A percentile compares a stretch with the other conserved stretches of the same genome.
These are phyloP conservation scores for Ptychochromis oligacanthus DNA, from an alignment of 2,113 vertebrate species.

Conservation along the genomic window DNA sequence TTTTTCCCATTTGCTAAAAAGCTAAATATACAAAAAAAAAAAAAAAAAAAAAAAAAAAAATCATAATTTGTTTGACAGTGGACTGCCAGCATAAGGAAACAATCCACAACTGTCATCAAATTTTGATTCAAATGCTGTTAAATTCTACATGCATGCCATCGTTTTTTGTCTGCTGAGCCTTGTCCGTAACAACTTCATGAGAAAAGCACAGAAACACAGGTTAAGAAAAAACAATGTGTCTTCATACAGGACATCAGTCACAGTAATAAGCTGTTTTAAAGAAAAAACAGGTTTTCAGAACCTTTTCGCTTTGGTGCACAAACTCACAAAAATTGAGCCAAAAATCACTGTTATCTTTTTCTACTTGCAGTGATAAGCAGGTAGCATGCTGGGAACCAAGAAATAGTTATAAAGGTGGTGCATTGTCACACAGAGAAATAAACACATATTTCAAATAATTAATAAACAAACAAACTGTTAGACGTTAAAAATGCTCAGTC, in stretches of 20 bases:
- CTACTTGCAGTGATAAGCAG: background rate
- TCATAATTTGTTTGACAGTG: background rate
- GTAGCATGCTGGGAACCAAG: background rate
- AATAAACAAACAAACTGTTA: background rate
- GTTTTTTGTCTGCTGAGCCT: background rate
- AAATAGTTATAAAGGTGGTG: background rate
- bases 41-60: background rate
- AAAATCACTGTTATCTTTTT: background rate
- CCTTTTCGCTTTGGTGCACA: background rate
- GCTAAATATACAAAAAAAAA: background rate
- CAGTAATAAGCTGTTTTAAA: background rate
- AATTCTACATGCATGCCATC: background rate
- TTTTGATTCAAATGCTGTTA: background rate
- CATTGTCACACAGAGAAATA: background rate
- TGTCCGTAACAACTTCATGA: background rate
- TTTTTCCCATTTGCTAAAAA: background rate
- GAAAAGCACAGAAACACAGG: background rate
- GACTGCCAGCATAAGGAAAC: background rate
- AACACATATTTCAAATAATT: constrained; percentile 25
- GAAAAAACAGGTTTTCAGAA: background rate
- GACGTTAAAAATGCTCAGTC: constrained; percentile 4
- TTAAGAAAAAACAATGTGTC: background rate
- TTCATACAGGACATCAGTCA: background rate
- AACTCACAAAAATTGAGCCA: background rate
- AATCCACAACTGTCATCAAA: background rate